phyloP scores from a whole-genome alignment of 1,140 invertebrate genomes.

The Phymastichus coffea region DNA sequence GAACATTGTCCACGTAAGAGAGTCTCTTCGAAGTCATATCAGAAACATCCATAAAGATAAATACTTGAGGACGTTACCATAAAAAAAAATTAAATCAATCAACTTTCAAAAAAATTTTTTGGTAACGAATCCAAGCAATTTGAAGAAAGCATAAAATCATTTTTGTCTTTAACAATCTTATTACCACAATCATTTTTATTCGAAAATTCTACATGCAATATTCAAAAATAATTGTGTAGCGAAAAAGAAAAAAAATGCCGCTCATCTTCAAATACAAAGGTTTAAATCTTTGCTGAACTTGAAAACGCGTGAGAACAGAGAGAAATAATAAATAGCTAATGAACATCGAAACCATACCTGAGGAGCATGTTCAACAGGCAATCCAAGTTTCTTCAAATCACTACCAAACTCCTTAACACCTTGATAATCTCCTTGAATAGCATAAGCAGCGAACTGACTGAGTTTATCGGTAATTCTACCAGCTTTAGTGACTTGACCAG shows the following conservation, averaged over 20 bases:
- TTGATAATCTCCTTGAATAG: conserved; percentile 91
- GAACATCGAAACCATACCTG: conserved; percentile 59
- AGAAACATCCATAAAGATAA: neutral
- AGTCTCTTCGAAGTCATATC: conserved; percentile 17
- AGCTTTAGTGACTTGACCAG: conserved; percentile 93
- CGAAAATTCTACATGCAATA: too few species aligned
- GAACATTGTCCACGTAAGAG: conserved; percentile 5
- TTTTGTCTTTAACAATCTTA: too few species aligned
- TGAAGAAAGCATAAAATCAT: too few species aligned
- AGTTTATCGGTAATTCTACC: conserved; percentile 87
- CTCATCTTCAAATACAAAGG: neutral
- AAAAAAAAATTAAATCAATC: conserved; percentile 1
- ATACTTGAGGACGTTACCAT: conserved; percentile 23
- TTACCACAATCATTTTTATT: too few species aligned
- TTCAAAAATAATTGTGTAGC: neutral
- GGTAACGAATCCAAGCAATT: conserved; percentile 22
- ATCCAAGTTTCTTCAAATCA: conserved; percentile 87
- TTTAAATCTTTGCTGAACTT: conserved; percentile 20
- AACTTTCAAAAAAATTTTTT: conserved; percentile 9
- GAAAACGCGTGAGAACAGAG: too few species aligned
- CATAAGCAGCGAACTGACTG: conserved; percentile 91
- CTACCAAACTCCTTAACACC: conserved; percentile 90
- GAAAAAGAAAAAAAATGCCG: conserved; percentile 11
- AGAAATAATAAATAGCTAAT: neutral
- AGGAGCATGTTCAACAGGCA: conserved; percentile 96